phyloP scores from a whole-genome alignment of 2,888 invertebrate genomes.

The Tipula helvola region DNA sequence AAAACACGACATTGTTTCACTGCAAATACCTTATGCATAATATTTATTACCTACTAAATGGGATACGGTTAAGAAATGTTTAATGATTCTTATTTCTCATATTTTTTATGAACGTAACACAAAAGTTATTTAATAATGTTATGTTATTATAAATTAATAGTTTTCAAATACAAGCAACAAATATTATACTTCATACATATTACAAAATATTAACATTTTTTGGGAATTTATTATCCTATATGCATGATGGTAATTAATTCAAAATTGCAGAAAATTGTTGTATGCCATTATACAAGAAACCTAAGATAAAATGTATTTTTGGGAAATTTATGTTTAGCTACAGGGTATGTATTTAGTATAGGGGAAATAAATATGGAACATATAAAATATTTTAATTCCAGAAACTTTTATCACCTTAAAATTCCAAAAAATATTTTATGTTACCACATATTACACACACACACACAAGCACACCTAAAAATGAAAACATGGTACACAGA shows the following conservation, averaged over 20 bases:
- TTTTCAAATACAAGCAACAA: neutral
- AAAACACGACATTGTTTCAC: no score
- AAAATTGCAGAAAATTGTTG: neutral
- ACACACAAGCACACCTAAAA: neutral
- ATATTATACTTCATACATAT: neutral
- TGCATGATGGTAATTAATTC: neutral
- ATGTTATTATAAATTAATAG: neutral
- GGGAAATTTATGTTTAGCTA: neutral
- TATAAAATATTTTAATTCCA: neutral
- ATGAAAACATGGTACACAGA: neutral
- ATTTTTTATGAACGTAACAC: neutral
- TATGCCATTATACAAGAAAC: neutral
- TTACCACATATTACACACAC: no score
- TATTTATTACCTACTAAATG: no score
- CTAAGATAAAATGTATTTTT: neutral
- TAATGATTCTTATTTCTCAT: no score
- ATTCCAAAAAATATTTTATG: neutral
- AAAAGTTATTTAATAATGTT: neutral
- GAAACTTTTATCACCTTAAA: neutral
- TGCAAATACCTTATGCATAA: no score
- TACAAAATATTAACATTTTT: neutral
- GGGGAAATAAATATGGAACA: neutral
- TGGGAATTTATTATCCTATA: neutral
- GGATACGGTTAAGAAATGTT: no score
- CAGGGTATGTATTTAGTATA: neutral